Evolutionary conservation across 2,113 vertebrate genomes (phyloP), one percentile per base, ranked within the genome.

Genomic region (Nettapus auritus): DNA sequence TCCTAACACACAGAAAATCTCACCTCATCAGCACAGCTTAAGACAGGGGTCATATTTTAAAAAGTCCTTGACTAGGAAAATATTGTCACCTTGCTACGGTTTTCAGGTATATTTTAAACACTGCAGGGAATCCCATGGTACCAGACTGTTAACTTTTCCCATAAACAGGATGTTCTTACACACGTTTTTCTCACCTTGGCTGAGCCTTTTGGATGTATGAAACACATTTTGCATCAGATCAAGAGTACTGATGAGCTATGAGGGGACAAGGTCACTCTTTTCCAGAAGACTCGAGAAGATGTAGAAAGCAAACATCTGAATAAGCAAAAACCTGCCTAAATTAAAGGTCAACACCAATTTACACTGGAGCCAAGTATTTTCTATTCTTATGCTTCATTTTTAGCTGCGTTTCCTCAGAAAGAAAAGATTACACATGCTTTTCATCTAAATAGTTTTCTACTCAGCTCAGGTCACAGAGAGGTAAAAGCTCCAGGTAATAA

Each of bases 101-200:
- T 74, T 94, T 89, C 59, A 82, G 70, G 20, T 67, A 34, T 57
- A 52, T 74, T 94, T 94, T 70, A 76, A 89, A 73, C 16, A 80
- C 14, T 36, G 55, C 33, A 66, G 42, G 13, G 59, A 86, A 82
- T 83, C 34, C 38, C 38, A 38, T 12, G 20, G 46, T 52, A 88
- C 25, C 82, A 67, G 59, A 76, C 6, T 13, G 40, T 34, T 48
- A 89, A 53, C 10, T 5, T 89, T 88, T 87, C 73, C 48, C 38
- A 60, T 74, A 71, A 82, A 69, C 20, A 52, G 0, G 0, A 23
- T 33, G 50, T 8, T 46, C 8, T 87, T 80, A 50, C 40, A 68
- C 13, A 23, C 0, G 2, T 14, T 76, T 90, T 71, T 28, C 34
- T 73, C 19, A 1, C 40, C 28, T 66, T 33, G 17, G 11, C 25